Evolutionary conservation across 2,888 invertebrate species (phyloP).

Genomic region (Andrena chrysosceles): DNA sequence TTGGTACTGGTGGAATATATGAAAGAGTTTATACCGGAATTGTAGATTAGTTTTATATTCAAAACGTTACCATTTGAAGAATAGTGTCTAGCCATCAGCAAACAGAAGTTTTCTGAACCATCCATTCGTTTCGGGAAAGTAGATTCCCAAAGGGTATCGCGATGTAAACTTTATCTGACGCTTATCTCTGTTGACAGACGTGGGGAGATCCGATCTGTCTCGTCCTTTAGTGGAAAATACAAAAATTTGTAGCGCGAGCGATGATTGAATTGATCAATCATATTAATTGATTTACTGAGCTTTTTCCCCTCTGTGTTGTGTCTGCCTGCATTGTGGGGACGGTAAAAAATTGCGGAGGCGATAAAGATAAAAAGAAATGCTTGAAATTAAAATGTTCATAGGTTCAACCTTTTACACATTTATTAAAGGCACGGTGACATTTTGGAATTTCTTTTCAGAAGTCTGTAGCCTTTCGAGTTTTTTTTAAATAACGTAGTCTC

Average conservation of each 20-base stretch:
- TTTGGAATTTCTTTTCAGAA: too few species aligned
- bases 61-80: constrained; percentile 21
- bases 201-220: background rate
- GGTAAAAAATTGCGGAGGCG: too few species aligned
- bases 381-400: too few species aligned
- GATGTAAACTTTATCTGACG: constrained; percentile 19
- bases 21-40: background rate
- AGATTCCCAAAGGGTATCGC: background rate
- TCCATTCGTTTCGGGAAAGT: background rate
- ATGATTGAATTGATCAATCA: constrained; percentile 12
- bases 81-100: background rate
- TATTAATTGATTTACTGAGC: too few species aligned
- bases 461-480: too few species aligned
- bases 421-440: too few species aligned
- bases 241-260: background rate
- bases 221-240: background rate
- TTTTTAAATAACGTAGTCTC: too few species aligned
- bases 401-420: too few species aligned
- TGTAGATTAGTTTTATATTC: background rate
- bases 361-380: too few species aligned
- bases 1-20: too few species aligned
- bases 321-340: too few species aligned
- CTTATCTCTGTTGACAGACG: constrained; percentile 18
- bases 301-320: too few species aligned
- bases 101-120: constrained; percentile 16